Conservation (phyloP, 53 echinoderm and acorn worm species). For the Stichopus horrens region DNA sequence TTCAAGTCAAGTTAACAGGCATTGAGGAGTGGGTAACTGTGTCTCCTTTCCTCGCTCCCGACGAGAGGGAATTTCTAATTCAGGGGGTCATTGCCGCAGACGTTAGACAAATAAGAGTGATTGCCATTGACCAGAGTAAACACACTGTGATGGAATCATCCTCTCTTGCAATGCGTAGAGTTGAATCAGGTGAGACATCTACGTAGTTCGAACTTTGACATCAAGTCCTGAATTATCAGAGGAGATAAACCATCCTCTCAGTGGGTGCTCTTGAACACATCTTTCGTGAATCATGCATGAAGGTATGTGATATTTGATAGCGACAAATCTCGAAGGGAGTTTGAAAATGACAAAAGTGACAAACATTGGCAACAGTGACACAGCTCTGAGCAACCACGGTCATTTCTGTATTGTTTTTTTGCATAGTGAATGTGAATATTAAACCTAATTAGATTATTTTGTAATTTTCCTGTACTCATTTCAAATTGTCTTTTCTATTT, state of each 20-base stretch:
- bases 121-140: conserved; percentile 38
- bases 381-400: too few species aligned
- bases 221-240: too few species aligned
- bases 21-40: neutral
- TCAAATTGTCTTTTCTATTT: neutral
- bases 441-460: neutral
- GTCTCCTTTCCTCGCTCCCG: neutral
- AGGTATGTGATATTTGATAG: too few species aligned
- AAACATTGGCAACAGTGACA: too few species aligned
- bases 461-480: neutral
- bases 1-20: neutral
- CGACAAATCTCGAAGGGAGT: too few species aligned
- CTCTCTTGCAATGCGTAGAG: neutral
- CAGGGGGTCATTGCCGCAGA: conserved; percentile 17
- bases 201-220: too few species aligned
- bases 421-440: too few species aligned
- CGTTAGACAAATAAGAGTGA: conserved; percentile 11
- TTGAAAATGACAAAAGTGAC: too few species aligned
- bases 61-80: neutral
- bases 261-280: too few species aligned
- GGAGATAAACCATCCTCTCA: too few species aligned
- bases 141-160: neutral
- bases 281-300: too few species aligned
- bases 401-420: too few species aligned
- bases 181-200: conserved; percentile 10